These are phyloP conservation scores for Monomorium pharaonis DNA, from an alignment of 1,140 invertebrate genomes.

Conservation along the genomic window DNA sequence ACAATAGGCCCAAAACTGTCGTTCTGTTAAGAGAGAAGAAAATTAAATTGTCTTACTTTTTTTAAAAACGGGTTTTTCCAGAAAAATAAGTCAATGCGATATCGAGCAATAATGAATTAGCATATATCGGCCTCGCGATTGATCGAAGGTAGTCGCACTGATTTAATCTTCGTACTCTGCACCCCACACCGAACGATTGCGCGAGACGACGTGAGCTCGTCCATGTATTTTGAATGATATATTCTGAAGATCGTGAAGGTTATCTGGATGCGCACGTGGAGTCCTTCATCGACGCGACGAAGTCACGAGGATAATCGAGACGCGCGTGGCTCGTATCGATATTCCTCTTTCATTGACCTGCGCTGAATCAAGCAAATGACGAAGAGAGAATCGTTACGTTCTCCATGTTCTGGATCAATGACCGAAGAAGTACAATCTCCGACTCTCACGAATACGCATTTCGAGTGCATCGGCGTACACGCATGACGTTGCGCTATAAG, in stretches of 20 bases:
- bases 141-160: neutral
- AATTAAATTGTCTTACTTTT: neutral
- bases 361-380: constrained; percentile 32
- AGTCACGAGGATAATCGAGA: constrained; percentile 25
- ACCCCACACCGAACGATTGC: neutral
- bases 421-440: constrained; percentile 47
- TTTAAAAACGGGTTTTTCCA: neutral
- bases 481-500: neutral
- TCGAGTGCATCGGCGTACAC: constrained; percentile 5
- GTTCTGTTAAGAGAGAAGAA: neutral
- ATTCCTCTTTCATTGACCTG: constrained; percentile 35
- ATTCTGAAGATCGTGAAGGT: constrained; percentile 38
- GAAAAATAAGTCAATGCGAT: constrained; percentile 13
- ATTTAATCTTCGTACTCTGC: constrained; percentile 26
- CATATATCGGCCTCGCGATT: neutral
- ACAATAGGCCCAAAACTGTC: neutral
- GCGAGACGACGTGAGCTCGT: neutral
- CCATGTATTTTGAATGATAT: neutral
- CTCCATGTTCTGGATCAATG: constrained; percentile 54
- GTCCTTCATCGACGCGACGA: constrained; percentile 10
- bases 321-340: constrained; percentile 29
- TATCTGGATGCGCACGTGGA: constrained; percentile 51
- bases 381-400: constrained; percentile 45
- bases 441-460: constrained; percentile 18
- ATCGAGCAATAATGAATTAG: neutral